Evolutionary conservation across 2,888 invertebrate species (phyloP), one percentile per base, ranked within the genome.

Genomic region (Frankliniella fusca): DNA sequence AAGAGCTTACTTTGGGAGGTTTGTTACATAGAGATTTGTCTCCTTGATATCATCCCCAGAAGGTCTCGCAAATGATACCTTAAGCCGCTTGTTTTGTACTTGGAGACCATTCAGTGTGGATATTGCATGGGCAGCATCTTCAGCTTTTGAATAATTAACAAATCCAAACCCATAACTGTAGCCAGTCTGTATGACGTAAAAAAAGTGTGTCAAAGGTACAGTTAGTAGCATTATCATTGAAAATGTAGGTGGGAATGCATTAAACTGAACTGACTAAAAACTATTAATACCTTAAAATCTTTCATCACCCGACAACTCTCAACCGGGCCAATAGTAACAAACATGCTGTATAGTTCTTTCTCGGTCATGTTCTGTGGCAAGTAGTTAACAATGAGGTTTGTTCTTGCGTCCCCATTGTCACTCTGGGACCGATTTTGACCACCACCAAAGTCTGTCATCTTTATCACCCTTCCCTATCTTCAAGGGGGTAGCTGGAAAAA

Each of bases 161-260:
- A 98, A 98, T 76, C 97, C 98, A 89, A 97, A 98, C 79, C 98
- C 98, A 89, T 95, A 97, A 89, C 97, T 97, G 90, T 97, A 97
- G 81, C 97, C 97, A 88, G 97, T 97, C 92, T 95, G 90, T 18
- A 38, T 38, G 80, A 80, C 48, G 12, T 38, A 80, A 80, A 61
- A 61, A 61, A 61, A 54, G 23, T 54, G 15, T 54, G 54, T 54
- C 79, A 81, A 20, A n/a, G 82, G 61, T 38, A 38, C 38, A 38
- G 38, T 38, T 38, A 38, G 3, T 38, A 38, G 38, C 38, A 38
- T 38, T 38, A 38, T 38, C 38, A 3, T 8, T 79, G 80, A 5
- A 79, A 54, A 18, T 54, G 38, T 54, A 15, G 54, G 7, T 54
- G 82, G 54, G 82, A 23, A 18, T 20, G 82, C 54, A 20, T 20